Percentiles rank a stretch among this genome's conserved stretches.
These are phyloP conservation scores for Chloroceryle aenea DNA, from an alignment of 2,113 vertebrate species.

Conservation along the genomic window DNA sequence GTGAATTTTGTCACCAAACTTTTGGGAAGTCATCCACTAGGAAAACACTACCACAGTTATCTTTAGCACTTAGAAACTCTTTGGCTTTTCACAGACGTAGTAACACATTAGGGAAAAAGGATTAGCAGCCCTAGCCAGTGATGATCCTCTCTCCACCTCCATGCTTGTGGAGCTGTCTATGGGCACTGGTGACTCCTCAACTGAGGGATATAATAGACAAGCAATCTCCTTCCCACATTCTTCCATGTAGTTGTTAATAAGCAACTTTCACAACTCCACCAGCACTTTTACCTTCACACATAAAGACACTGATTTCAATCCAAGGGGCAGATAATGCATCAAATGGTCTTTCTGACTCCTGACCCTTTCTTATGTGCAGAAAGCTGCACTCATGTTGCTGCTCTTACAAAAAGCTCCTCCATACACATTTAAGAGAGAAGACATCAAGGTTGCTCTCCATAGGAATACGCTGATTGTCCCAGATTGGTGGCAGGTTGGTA, in stretches of 20 bases:
- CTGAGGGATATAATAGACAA: too few relatives aligned
- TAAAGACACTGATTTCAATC: neutral
- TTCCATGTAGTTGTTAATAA: constrained; percentile 83
- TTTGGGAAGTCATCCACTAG: neutral
- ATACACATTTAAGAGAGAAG: neutral
- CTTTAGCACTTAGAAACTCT: neutral
- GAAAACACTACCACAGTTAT: neutral
- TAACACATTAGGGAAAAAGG: neutral
- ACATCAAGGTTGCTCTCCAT: neutral
- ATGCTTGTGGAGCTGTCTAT: constrained; percentile 67
- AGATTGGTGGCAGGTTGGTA: neutral
- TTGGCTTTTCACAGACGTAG: neutral
- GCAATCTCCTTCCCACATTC: constrained; percentile 76
- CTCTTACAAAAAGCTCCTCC: neutral
- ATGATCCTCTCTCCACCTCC: neutral
- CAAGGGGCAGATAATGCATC: neutral
- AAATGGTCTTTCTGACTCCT: neutral
- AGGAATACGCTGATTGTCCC: neutral
- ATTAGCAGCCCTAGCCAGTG: neutral
- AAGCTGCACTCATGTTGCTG: neutral
- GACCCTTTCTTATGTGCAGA: neutral
- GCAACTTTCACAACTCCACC: constrained; percentile 74
- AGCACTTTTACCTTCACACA: constrained; percentile 77
- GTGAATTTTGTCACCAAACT: neutral
- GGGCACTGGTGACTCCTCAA: constrained; percentile 67